Evolutionary conservation across 1,140 invertebrate species (phyloP).

Genomic region (Akabosia matsudoensis): DNA sequence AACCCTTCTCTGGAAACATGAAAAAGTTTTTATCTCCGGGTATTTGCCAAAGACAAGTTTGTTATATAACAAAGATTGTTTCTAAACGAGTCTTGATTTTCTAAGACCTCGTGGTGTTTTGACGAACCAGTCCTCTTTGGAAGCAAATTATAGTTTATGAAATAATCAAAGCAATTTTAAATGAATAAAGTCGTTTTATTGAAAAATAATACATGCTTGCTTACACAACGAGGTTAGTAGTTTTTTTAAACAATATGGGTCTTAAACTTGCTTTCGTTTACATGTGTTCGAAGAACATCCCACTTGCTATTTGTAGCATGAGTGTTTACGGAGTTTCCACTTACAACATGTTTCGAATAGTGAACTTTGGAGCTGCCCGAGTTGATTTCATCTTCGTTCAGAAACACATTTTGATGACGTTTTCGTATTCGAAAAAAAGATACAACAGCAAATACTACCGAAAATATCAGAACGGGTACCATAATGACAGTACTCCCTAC

Average conservation of each 20-base stretch:
- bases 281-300: not conserved
- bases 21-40: no score
- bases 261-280: not conserved
- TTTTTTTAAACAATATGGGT: no score
- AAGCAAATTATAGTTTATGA: no score
- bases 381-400: not conserved
- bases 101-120: no score
- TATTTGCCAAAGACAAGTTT: no score
- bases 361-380: not conserved
- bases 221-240: not conserved
- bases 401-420: not conserved
- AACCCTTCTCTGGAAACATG: no score
- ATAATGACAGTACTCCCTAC: conserved; percentile 16
- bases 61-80: no score
- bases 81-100: no score
- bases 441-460: not conserved
- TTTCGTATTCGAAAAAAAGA: not conserved
- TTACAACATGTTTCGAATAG: not conserved
- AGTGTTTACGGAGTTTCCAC: not conserved
- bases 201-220: not conserved
- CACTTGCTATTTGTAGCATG: not conserved
- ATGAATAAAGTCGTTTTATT: no score
- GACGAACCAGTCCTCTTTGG: no score
- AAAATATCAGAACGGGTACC: conserved; percentile 22
- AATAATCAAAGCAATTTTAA: no score